Conservation (phyloP, 2,888 invertebrate genomes). For the Danaus chrysippus region DNA sequence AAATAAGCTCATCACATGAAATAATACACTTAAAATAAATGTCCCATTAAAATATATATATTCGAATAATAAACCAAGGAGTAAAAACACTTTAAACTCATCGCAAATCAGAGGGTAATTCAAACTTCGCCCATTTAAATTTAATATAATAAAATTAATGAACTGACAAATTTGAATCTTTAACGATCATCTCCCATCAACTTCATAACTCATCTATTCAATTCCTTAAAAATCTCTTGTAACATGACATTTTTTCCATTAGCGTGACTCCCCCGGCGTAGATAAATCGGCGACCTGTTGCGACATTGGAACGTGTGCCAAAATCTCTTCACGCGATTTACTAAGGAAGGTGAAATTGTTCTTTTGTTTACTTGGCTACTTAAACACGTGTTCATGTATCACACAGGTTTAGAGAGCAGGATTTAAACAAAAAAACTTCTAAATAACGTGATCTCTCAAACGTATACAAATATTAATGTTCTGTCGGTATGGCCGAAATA, state of each 20-base stretch:
- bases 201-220: slow-evolving; percentile 60
- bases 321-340: slow-evolving; percentile 42
- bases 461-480: no score
- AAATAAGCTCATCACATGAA: no score
- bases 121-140: slow-evolving; percentile 23
- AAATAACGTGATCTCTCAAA: no score
- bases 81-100: slow-evolving; percentile 11
- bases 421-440: not conserved
- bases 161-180: slow-evolving; percentile 47
- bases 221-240: slow-evolving; percentile 51
- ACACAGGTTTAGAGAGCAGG: not conserved
- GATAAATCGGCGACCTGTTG: slow-evolving; percentile 74
- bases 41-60: not conserved
- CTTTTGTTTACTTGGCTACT: slow-evolving; percentile 47
- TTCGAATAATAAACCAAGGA: slow-evolving; percentile 9
- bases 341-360: slow-evolving; percentile 54
- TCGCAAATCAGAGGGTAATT: slow-evolving; percentile 23
- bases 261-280: slow-evolving; percentile 47
- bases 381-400: slow-evolving; percentile 17
- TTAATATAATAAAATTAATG: slow-evolving; percentile 44
- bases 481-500: no score
- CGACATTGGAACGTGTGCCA: slow-evolving; percentile 47
- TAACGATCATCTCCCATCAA: slow-evolving; percentile 46
- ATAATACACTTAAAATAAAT: no score
- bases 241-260: slow-evolving; percentile 70